Conservation (phyloP, 2,797 vertebrate genomes). For the Ficedula albicollis region DNA sequence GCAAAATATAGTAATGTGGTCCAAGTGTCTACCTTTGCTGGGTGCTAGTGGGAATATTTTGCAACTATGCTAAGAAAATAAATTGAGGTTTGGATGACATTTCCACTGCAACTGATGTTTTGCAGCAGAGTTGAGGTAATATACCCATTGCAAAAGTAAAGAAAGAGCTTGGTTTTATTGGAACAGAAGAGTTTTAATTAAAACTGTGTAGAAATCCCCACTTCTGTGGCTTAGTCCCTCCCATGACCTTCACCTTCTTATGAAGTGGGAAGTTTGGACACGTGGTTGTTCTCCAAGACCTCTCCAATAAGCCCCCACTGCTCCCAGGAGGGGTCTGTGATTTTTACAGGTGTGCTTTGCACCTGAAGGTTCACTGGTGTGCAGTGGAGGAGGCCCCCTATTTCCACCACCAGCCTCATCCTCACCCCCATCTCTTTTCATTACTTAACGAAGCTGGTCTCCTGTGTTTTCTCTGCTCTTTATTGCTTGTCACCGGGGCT, state of each 20-base stretch:
- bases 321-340: not conserved
- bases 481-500: slow-evolving; percentile 61
- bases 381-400: not conserved
- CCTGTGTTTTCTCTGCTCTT: slow-evolving; percentile 66
- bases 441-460: slow-evolving; percentile 17
- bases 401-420: not conserved
- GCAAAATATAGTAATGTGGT: not conserved
- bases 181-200: not conserved
- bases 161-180: not conserved
- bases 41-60: not conserved
- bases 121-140: not conserved
- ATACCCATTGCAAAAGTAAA: not conserved
- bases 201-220: not conserved
- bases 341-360: not conserved
- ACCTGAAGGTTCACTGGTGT: not conserved
- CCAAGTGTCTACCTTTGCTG: not conserved
- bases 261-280: not conserved
- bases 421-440: slow-evolving; percentile 2
- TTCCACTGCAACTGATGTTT: not conserved
- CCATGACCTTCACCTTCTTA: not conserved
- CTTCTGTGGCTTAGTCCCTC: not conserved
- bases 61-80: not conserved
- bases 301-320: not conserved
- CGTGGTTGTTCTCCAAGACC: not conserved
- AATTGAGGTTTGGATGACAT: not conserved